Base-by-base conservation (phyloP, 2,888 invertebrate genomes). In the Drosophila anomalata region DNA sequence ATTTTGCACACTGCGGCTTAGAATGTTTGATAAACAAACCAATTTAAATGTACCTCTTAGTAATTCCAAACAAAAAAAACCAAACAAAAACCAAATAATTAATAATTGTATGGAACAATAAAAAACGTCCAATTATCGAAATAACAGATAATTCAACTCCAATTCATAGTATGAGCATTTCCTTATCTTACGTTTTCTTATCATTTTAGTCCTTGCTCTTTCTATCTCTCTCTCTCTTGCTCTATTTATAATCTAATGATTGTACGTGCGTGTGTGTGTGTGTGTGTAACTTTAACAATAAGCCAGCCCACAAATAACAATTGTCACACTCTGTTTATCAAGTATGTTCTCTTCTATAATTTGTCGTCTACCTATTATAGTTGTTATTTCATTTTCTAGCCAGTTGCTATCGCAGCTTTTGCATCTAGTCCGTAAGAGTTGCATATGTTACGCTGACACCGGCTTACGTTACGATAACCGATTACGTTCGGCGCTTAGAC, bases 1-100 rank as follows among this genome's bases (percentile, higher is more conserved):
- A 90, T 91, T 90, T 88, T 89, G 90, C 90, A 90, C 90, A 91
- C 90, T 91, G 89, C 90, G 90, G 90, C 89, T 90, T 90, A 87
- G 79, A 89, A 85, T 81, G 81, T 89, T 89, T 78, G 75, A 77
- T 55, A 57, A 86, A 74, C 72, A 41, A 67, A 67, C 42, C 42
- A 79, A 55, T 56, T 75, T 77, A 63, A 73, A 77, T 78, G 76
- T 85, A 75, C 71, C 70, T 71, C 46, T 56, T 73, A 76, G 80
- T 67, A 75, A 55, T 51, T 75, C 65, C 57, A 76, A 68, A 26
- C 58, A 48, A 58, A 26, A 24, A 24, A 58, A 58, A 44, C 48
- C 46, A n/a, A 68, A 22, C 20, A 24, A 42, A 57, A 50, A 42
- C 67, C 14, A 48, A 33, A 33, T 33, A 41, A 41, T 26, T 44